phyloP scores from a whole-genome alignment of 2,113 vertebrate genomes.

The Ardeotis arabs region DNA sequence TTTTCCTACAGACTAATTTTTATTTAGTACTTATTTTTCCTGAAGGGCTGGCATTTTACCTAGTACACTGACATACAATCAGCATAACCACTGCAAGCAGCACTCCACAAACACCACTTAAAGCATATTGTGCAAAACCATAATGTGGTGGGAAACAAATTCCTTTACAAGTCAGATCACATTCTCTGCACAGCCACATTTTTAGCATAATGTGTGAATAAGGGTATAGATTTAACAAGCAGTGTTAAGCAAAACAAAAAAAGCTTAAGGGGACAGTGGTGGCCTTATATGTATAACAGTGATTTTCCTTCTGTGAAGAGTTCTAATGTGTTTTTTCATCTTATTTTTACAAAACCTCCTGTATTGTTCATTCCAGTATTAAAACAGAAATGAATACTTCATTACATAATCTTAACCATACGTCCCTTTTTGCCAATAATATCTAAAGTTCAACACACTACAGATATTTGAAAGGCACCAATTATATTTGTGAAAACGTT shows the following conservation, averaged over 20 bases:
- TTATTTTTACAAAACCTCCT: neutral
- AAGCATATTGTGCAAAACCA: neutral
- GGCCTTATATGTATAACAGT: neutral
- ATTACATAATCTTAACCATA: neutral
- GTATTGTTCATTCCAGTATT: neutral
- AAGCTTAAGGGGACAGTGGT: neutral
- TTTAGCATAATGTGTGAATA: neutral
- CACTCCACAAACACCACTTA: neutral
- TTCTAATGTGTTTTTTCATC: neutral
- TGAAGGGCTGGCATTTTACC: neutral
- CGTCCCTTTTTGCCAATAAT: neutral
- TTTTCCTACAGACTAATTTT: neutral
- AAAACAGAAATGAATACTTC: neutral
- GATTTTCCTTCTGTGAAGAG: neutral
- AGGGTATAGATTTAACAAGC: neutral
- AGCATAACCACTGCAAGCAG: neutral
- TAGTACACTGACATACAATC: neutral
- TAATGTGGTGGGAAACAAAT: neutral
- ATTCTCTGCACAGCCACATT: neutral
- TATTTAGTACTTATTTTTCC: neutral
- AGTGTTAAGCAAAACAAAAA: neutral
- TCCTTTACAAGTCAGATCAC: neutral
- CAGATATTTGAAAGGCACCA: constrained; percentile 16
- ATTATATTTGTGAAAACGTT: neutral
- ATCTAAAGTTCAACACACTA: neutral